These are phyloP conservation scores for Mandrillus leucophaeus DNA, from an alignment of 2,113 vertebrate genomes.

Conservation along the genomic window DNA sequence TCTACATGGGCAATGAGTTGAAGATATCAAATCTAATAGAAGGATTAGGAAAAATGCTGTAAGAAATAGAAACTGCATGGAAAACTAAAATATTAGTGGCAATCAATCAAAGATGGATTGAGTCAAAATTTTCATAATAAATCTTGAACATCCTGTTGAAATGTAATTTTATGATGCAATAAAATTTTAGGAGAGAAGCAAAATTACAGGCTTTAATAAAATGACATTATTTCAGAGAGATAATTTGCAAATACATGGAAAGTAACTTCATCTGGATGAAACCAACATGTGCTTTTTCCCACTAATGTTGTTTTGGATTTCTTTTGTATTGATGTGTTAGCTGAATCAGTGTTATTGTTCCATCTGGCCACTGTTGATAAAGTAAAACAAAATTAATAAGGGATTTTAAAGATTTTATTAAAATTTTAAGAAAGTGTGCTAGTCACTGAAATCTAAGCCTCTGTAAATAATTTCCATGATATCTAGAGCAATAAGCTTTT, in stretches of 20 bases:
- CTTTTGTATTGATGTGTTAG: not conserved
- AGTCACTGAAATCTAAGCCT: not conserved
- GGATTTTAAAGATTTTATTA: not conserved
- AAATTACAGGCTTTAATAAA: constrained; percentile 9
- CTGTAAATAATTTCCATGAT: not conserved
- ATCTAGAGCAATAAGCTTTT: not conserved
- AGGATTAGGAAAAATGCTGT: not conserved
- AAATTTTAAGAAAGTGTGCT: not conserved
- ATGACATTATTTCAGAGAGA: constrained; percentile 32
- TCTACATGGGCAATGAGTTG: not conserved
- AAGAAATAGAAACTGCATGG: not conserved
- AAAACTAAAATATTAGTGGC: constrained; percentile 2
- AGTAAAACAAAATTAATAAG: constrained; percentile 11
- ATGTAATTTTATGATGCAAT: constrained; percentile 39
- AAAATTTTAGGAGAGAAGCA: constrained; percentile 42
- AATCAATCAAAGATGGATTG: not conserved
- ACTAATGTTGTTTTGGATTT: not conserved
- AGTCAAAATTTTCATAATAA: constrained; percentile 44
- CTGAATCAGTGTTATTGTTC: not conserved
- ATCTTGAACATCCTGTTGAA: constrained; percentile 45
- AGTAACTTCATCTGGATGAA: not conserved
- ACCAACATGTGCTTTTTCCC: not conserved
- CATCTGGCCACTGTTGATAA: not conserved
- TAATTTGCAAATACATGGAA: not conserved
- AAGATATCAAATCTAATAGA: not conserved